Conservation (phyloP, 37 sponge, comb jelly and placozoan genomes). For the Bolinopsis microptera region DNA sequence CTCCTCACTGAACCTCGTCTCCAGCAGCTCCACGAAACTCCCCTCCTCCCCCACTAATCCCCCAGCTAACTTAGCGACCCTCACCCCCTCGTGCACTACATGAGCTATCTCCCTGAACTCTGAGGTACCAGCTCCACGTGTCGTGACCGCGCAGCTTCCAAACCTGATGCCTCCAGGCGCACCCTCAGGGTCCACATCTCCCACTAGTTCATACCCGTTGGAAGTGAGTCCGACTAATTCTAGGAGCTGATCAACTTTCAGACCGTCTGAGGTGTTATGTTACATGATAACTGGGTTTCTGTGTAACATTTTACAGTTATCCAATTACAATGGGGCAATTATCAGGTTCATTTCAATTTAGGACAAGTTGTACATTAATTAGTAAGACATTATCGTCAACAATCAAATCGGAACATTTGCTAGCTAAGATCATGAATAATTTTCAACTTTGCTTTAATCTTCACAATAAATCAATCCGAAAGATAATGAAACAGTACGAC, state of each 20-base stretch:
- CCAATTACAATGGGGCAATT: too few relatives aligned
- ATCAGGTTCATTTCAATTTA: too few relatives aligned
- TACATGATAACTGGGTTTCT: too few relatives aligned
- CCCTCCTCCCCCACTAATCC: neutral
- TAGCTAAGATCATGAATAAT: too few relatives aligned
- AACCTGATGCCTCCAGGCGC: neutral
- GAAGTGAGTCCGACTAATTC: neutral
- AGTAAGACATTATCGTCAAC: too few relatives aligned
- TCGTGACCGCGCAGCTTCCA: neutral
- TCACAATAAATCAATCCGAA: too few relatives aligned
- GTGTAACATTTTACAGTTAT: too few relatives aligned
- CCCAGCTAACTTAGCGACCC: neutral
- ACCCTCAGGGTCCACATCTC: neutral
- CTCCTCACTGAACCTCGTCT: neutral
- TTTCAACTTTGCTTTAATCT: too few relatives aligned
- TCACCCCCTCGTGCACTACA: neutral
- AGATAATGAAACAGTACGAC: too few relatives aligned
- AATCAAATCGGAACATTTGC: too few relatives aligned
- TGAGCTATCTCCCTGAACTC: neutral
- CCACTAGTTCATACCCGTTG: neutral
- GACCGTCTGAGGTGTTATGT: neutral
- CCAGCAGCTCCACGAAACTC: neutral
- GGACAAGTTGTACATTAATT: too few relatives aligned
- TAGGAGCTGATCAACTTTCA: neutral
- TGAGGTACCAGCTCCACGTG: neutral